These are phyloP conservation scores for Torymus aiolomorphi DNA, from an alignment of 2,888 invertebrate genomes.

Conservation along the genomic window DNA sequence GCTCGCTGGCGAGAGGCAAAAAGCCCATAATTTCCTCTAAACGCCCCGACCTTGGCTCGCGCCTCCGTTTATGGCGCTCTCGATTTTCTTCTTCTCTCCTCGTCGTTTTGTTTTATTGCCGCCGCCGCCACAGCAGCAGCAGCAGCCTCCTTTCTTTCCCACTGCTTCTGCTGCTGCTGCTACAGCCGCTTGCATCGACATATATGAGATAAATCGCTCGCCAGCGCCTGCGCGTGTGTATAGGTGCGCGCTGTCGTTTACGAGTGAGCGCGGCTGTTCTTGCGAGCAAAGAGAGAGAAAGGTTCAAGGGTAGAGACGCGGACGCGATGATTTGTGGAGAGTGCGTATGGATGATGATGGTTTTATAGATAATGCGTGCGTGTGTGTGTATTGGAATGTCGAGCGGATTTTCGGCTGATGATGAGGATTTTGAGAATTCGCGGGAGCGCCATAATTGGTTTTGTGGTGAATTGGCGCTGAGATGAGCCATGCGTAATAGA, in stretches of 20 bases:
- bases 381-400: no score
- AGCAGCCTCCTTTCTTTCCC: not conserved
- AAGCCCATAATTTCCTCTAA: conserved; percentile 69
- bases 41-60: conserved; percentile 64
- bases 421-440: no score
- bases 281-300: not conserved
- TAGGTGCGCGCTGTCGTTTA: conserved; percentile 47
- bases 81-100: conserved; percentile 35
- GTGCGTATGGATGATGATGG: conserved; percentile 23
- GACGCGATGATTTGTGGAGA: conserved; percentile 46
- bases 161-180: not conserved
- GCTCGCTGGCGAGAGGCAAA: conserved; percentile 30
- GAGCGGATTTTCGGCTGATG: no score
- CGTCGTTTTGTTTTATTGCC: conserved; percentile 49
- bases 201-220: conserved; percentile 55
- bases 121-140: not conserved
- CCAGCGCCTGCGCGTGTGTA: conserved; percentile 1
- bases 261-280: conserved; percentile 14
- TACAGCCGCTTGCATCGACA: conserved; percentile 50
- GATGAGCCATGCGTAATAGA: no score
- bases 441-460: no score
- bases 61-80: conserved; percentile 59
- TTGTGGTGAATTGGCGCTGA: no score
- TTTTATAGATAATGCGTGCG: conserved; percentile 36
- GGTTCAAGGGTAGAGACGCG: no score